Base-by-base conservation (phyloP, 2,888 invertebrate species). In the Adelognathus sp. region DNA sequence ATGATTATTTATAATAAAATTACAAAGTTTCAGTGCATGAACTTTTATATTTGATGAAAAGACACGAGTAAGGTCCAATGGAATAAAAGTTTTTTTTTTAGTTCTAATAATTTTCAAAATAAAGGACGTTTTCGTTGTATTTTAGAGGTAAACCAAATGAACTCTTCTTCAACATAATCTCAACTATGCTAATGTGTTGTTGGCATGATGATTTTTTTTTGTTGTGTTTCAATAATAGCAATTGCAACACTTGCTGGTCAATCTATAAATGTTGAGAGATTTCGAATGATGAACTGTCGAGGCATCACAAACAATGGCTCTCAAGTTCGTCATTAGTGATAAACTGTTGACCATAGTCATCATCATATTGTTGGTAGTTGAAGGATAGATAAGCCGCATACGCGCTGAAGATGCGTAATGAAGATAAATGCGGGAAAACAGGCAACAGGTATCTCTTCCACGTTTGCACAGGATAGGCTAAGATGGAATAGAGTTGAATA, bases 401-500 rank as follows among this genome's bases (percentile, higher is more conserved):
- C 54, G 36, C 56, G 72, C 18, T 54, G n/a, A n/a, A 74, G 73
- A 78, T 74, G 16, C 41, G 27, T 66, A 54, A 70, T 70, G 64
- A 24, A 74, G 78, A 78, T 74, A 78, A 66, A 74, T 54, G 74
- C 78, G 70, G 74, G 74, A 78, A 78, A 78, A 78, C 16, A 52
- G 50, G 46, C 36, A 50, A 52, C 36, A 36, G n/a, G 0, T 39
- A 11, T 4, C 21, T 24, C 21, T 41, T 50, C 24, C 61, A 61
- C 39, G 24, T 63, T n/a, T 67, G 41, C 4, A 50, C n/a, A 50
- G 21, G 24, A 24, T 50, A n/a, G n/a, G n/a, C n/a, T n/a, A n/a
- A n/a, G n/a, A n/a, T n/a, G n/a, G n/a, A n/a, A n/a, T n/a, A 24
- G 21, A 11, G 50, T 21, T 2, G 74, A 70, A 70, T 66, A 60